A percentile compares a stretch with the other conserved stretches of the same genome.
Conservation (phyloP, 2,113 vertebrate genomes). For the Hucho hucho region DNA sequence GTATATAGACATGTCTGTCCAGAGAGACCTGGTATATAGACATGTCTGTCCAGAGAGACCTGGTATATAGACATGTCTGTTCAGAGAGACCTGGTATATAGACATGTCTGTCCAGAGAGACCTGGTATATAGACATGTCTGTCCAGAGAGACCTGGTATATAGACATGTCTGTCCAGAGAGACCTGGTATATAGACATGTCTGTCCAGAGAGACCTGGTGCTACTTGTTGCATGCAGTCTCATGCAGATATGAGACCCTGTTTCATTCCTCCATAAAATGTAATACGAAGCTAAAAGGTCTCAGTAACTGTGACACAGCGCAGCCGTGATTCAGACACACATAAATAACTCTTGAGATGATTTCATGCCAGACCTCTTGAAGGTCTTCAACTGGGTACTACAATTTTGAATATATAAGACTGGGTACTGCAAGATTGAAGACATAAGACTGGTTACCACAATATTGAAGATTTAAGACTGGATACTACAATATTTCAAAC, state of each 20-base stretch:
- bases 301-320: conserved; percentile 34
- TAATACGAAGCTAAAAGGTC: conserved; percentile 35
- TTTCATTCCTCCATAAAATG: conserved; percentile 22
- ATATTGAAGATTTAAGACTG: too few relatives aligned
- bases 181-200: conserved; percentile 23
- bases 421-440: too few relatives aligned
- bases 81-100: conserved; percentile 6
- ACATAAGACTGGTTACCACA: too few relatives aligned
- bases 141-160: conserved; percentile 1
- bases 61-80: conserved; percentile 23
- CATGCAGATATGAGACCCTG: conserved; percentile 9
- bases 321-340: background rate
- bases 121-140: conserved; percentile 23
- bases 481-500: too few relatives aligned
- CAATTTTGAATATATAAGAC: too few relatives aligned
- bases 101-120: conserved; percentile 7
- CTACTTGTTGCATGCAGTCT: conserved; percentile 20
- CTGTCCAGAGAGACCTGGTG: conserved; percentile 3
- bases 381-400: too few relatives aligned
- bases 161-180: conserved; percentile 9
- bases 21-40: conserved; percentile 17
- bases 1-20: conserved; percentile 15
- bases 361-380: too few relatives aligned
- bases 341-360: too few relatives aligned
- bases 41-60: background rate